Percentiles rank a stretch among this genome's conserved stretches.
Evolutionary conservation across 2,113 vertebrate genomes (phyloP).

Genomic region (Pao palembangensis): DNA sequence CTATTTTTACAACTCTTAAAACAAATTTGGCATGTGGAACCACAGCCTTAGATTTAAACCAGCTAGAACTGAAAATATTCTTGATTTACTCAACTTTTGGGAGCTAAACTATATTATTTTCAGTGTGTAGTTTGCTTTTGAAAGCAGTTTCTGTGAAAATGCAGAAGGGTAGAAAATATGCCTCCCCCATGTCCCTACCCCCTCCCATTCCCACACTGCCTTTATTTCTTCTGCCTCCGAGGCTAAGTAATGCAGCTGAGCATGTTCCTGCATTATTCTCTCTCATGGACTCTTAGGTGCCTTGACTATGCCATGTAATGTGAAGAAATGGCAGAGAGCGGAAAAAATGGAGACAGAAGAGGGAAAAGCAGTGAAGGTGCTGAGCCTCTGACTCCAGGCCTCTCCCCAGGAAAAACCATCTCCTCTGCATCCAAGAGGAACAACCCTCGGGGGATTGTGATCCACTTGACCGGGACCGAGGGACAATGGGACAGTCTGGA

Average conservation of each 20-base stretch:
- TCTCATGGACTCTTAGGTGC: constrained; percentile 44
- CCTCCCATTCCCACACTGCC: constrained; percentile 5
- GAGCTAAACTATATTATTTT: constrained; percentile 11
- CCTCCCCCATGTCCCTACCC: not conserved
- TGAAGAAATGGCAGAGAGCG: constrained; percentile 74
- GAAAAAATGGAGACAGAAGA: constrained; percentile 38
- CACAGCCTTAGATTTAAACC: constrained; percentile 38
- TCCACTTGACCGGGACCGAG: constrained; percentile 71
- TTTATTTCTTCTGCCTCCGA: constrained; percentile 18
- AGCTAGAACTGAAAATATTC: constrained; percentile 27
- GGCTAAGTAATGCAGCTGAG: constrained; percentile 37
- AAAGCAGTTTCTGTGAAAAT: constrained; percentile 37
- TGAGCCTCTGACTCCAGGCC: not conserved
- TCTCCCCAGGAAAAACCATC: constrained; percentile 11
- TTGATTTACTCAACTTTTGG: constrained; percentile 21
- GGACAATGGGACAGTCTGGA: constrained; percentile 70
- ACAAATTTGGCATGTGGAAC: constrained; percentile 43
- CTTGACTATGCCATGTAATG: constrained; percentile 56
- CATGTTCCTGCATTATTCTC: constrained; percentile 28
- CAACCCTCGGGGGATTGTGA: constrained; percentile 68
- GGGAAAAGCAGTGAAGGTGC: constrained; percentile 16
- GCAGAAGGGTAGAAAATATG: constrained; percentile 18
- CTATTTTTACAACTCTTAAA: constrained; percentile 51
- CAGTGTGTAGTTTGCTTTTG: constrained; percentile 11
- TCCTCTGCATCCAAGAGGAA: constrained; percentile 44